Base-by-base conservation (phyloP, 2,113 vertebrate genomes). In the Takifugu bimaculatus region DNA sequence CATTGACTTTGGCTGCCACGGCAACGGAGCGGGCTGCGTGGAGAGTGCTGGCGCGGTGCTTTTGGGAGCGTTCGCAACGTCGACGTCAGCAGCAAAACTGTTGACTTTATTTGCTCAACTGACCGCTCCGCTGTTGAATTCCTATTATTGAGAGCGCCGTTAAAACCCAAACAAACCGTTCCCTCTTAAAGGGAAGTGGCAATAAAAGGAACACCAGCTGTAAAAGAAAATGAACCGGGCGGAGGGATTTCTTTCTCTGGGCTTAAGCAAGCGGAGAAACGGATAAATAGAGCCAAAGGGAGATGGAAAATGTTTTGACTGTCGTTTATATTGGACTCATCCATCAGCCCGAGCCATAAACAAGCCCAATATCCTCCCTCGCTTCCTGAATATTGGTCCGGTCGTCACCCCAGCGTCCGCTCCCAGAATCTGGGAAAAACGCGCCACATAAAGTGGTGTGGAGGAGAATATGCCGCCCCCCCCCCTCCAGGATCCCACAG, bases 341-440 rank as follows among this genome's bases (percentile, higher is more conserved):
- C 67, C 53, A 54, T 87, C 73, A 82, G 26, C 4, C 11, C 12
- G n/a, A 67, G 52, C 12, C 20, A 43, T 68, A 74, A 72, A 79
- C 70, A 64, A 65, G 65, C 71, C 44, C 53, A 32, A 27, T 65
- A 58, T 52, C 45, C 57, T 32, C 25, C 65, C 45, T 75, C 48
- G 3, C 45, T 52, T 64, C 26, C 26, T 4, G 39, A 54, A 57
- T 53, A 47, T 73, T 45, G 55, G 68, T 76, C 70, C 62, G 67
- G 61, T 72, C 73, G 55, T 58, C 69, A 29, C 54, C 47, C 68
- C 57, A 0, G 52, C 50, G 53, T 26, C 65, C 75, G 57, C 32
- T 51, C 67, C 45, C 51, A 60, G 60, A 57, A 29, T 27, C n/a
- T 26, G 7, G 47, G 11, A 6, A 26, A 48, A 39, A 50, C 61